Evolutionary conservation across 2,113 vertebrate genomes (phyloP).

Genomic region (Glareola pratincola): DNA sequence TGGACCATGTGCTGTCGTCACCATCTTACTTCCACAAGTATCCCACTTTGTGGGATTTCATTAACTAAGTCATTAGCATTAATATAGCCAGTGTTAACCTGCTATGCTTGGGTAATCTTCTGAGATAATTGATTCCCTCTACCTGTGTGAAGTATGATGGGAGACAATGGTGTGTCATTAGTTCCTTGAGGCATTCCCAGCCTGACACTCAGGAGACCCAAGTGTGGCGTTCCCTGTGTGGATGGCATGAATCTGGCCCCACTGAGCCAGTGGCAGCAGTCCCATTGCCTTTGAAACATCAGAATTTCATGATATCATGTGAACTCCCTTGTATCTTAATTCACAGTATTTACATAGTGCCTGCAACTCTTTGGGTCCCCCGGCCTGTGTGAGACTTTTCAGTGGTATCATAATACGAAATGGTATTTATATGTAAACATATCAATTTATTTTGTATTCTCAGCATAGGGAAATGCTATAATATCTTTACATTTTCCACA

Average conservation of each 20-base stretch:
- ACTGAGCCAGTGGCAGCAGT: background rate
- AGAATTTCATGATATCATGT: background rate
- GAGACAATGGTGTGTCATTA: background rate
- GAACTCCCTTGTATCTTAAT: background rate
- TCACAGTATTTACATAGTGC: background rate
- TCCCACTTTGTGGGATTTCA: background rate
- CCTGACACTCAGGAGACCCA: background rate
- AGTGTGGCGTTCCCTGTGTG: background rate
- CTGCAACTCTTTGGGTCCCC: background rate
- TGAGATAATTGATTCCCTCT: background rate
- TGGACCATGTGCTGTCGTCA: background rate
- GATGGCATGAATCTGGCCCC: background rate
- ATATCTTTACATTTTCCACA: background rate
- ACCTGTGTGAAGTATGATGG: background rate
- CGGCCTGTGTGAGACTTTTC: background rate
- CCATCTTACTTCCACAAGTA: background rate
- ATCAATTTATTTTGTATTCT: constrained; percentile 7
- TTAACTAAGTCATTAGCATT: background rate
- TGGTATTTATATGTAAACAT: background rate
- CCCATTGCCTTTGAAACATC: background rate
- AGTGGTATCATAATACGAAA: background rate
- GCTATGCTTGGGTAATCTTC: background rate
- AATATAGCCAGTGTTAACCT: background rate
- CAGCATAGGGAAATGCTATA: background rate
- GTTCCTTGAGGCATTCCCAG: background rate